A percentile compares a stretch with the other conserved stretches of the same genome.
Conservation (phyloP, 2,113 vertebrate species). For the Capra hircus region DNA sequence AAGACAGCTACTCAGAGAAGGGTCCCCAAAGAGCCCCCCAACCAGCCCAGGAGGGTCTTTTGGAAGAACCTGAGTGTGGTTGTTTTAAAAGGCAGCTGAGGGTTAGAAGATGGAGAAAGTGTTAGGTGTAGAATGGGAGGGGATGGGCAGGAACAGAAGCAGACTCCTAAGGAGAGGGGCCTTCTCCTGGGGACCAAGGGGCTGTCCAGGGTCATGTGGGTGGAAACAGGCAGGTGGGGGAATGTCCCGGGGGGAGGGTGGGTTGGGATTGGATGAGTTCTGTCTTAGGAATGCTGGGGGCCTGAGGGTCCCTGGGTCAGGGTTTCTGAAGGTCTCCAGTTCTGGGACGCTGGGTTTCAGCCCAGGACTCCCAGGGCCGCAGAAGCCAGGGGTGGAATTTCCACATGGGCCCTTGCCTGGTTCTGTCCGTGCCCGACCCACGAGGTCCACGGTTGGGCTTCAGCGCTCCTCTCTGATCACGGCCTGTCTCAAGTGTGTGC, state of each 20-base stretch:
- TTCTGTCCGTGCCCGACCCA: not conserved
- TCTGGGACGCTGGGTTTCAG: not conserved
- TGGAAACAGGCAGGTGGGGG: not conserved
- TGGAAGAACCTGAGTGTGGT: rapidly evolving
- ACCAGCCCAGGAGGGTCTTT: not conserved
- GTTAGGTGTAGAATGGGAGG: not conserved
- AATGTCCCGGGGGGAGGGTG: not conserved
- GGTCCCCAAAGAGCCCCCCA: not conserved
- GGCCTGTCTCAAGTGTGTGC: not conserved
- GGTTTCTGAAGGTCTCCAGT: not conserved
- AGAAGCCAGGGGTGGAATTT: not conserved
- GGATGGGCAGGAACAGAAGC: no score
- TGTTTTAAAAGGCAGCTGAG: not conserved
- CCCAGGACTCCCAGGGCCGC: rapidly evolving
- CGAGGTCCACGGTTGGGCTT: rapidly evolving
- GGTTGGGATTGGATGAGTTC: not conserved
- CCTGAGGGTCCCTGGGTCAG: no score
- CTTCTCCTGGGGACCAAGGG: rapidly evolving
- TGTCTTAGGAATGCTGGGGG: not conserved
- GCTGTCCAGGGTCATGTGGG: not conserved
- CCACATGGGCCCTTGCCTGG: not conserved
- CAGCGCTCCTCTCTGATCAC: not conserved
- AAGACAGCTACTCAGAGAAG: not conserved
- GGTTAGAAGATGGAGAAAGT: not conserved
- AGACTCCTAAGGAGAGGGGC: not conserved